Conservation (phyloP, 2,888 invertebrate species). For the Fragum fragum region DNA sequence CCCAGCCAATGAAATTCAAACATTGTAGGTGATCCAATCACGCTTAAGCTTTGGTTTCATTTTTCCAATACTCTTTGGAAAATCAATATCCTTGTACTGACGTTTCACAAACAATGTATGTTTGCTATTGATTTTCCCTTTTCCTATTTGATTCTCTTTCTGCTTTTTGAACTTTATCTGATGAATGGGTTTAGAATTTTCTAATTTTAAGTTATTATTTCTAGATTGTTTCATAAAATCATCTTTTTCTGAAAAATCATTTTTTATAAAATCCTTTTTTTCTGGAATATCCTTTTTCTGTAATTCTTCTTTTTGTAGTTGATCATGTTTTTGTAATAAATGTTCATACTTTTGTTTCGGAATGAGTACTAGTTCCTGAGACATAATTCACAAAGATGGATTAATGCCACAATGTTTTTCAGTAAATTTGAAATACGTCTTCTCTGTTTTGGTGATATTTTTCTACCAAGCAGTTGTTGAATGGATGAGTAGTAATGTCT, state of each 20-base stretch:
- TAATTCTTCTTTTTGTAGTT: not conserved
- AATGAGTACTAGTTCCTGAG: conserved; percentile 22
- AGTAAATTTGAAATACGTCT: not conserved
- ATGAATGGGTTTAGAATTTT: conserved; percentile 3
- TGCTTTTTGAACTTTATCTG: not conserved
- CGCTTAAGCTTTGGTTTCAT: not conserved
- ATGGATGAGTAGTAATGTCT: conserved; percentile 10
- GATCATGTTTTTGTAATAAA: conserved; percentile 10
- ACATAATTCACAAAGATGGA: conserved; percentile 9
- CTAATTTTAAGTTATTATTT: no score
- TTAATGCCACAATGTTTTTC: conserved; percentile 3
- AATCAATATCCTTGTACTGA: not conserved
- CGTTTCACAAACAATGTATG: not conserved
- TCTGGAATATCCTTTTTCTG: not conserved
- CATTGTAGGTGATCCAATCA: not conserved
- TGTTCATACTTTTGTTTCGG: conserved; percentile 21
- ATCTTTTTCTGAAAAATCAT: conserved; percentile 13
- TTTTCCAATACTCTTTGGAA: conserved; percentile 2
- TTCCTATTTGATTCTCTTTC: conserved; percentile 8
- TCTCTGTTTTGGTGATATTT: not conserved
- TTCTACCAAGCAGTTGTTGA: not conserved
- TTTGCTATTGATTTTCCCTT: not conserved
- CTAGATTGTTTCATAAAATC: conserved; percentile 10
- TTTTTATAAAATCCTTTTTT: conserved; percentile 2
- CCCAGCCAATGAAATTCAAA: not conserved